These are phyloP conservation scores for Octopus sinensis DNA, from an alignment of 1,140 invertebrate species.

Conservation along the genomic window DNA sequence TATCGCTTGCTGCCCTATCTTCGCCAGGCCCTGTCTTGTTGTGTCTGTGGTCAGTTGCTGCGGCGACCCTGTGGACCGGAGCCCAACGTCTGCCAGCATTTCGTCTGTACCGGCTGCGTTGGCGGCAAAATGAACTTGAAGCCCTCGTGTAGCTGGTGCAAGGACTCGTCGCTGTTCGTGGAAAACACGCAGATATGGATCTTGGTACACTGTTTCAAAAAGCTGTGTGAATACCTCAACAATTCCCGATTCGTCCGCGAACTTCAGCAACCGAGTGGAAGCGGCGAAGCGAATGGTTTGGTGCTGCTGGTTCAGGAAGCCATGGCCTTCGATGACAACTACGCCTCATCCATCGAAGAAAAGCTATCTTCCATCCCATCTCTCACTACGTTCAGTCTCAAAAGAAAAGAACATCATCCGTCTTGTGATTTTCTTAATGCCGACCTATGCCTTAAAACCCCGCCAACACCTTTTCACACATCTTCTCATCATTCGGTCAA, in stretches of 20 bases:
- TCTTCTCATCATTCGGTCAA: neutral
- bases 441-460: neutral
- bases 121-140: conserved; percentile 80
- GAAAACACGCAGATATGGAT: conserved; percentile 80
- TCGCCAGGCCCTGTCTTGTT: conserved; percentile 81
- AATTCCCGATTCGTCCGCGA: conserved; percentile 62
- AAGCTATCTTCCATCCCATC: neutral
- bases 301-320: conserved; percentile 77
- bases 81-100: conserved; percentile 80
- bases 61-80: conserved; percentile 78
- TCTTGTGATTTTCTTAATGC: neutral
- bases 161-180: conserved; percentile 76
- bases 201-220: conserved; percentile 82
- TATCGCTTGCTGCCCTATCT: conserved; percentile 79
- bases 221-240: conserved; percentile 78
- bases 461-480: neutral
- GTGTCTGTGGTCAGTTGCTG: conserved; percentile 79
- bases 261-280: conserved; percentile 57
- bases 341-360: conserved; percentile 35
- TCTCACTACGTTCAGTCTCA: neutral
- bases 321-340: conserved; percentile 73
- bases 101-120: conserved; percentile 77
- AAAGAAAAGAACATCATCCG: neutral
- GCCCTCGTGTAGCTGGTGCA: conserved; percentile 80
- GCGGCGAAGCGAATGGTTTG: conserved; percentile 63